Base-by-base conservation (phyloP, 30 jellyfish, hydroid and myxozoan genomes). In the Phacellophora camtschatica region DNA sequence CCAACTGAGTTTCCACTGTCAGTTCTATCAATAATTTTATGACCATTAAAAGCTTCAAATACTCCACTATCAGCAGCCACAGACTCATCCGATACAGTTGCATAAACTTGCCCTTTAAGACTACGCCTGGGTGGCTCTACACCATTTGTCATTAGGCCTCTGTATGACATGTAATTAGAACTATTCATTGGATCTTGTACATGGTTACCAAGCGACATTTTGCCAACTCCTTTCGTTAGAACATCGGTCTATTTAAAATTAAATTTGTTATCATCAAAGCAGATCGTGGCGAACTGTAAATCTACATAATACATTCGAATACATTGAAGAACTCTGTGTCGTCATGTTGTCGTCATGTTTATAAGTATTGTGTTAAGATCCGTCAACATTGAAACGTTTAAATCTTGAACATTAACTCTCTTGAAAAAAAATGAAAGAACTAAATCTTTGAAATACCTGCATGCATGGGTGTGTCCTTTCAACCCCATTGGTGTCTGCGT, bases 11-110 rank as follows among this genome's bases (percentile, higher is more conserved):
- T 80, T 19, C 81, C 91, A 65, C 91, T 80, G 55, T 71, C 83
- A 23, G 88, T 63, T 42, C 88, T 23, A 15, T 43, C 66, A 36
- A 82, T 81, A 0, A 56, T 48, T 19, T 62, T 79, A 16, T 75
- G 86, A 10, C 62, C 88, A 32, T 69, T 71, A 36, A 97, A 63
- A 22, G 94, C 97, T 56, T 94, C 99, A 61, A 94, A 94, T 7
- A 94, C 99, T 18, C 99, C 99, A 63, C 99, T 94, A 36, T 94
- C 99, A 4, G 99, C 99, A 16, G 97, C 99, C 1, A 94, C 99
- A 8, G 99, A 94, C 54, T 94, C 99, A 74, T 94, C 95, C 11
- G 99, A 94, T 28, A 74, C 85, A 30, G 99, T 90, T 29, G 92
- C 89, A 48, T 88, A 82, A 16, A 94, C 94, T 42, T 92, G 87